Conservation (phyloP, 2,888 invertebrate species). For the Hypomecis atomaria region DNA sequence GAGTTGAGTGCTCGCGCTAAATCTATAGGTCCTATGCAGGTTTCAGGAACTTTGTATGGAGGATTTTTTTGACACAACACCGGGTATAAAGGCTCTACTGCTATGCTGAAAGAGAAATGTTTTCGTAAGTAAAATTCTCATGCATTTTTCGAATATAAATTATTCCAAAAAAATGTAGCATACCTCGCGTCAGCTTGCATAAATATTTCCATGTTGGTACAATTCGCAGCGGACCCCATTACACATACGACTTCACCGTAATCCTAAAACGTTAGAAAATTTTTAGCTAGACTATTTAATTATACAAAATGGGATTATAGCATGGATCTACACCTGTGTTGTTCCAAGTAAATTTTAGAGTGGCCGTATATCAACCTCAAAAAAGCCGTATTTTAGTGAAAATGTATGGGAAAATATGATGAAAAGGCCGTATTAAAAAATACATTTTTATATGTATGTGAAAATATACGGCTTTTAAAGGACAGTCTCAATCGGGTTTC, state of each 20-base stretch:
- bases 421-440: too few relatives aligned
- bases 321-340: too few relatives aligned
- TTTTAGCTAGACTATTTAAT: too few relatives aligned
- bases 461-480: too few relatives aligned
- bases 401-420: too few relatives aligned
- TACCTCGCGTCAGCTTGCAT: constrained; percentile 96
- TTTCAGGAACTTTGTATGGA: constrained; percentile 76
- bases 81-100: constrained; percentile 96
- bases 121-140: neutral
- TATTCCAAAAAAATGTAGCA: neutral
- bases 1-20: constrained; percentile 93
- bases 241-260: constrained; percentile 98
- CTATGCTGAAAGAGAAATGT: constrained; percentile 87
- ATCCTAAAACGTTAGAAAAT: too few relatives aligned
- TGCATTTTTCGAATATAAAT: neutral
- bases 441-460: too few relatives aligned
- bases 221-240: constrained; percentile 95
- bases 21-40: constrained; percentile 89
- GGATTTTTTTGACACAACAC: constrained; percentile 82
- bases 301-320: too few relatives aligned
- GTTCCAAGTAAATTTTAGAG: too few relatives aligned
- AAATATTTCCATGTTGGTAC: constrained; percentile 95
- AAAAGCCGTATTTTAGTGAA: too few relatives aligned
- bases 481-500: too few relatives aligned
- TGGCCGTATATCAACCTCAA: too few relatives aligned